Percentiles rank a stretch among this genome's conserved stretches.
Evolutionary conservation across 2,888 invertebrate species (phyloP).

Genomic region (Cephus runcator): DNA sequence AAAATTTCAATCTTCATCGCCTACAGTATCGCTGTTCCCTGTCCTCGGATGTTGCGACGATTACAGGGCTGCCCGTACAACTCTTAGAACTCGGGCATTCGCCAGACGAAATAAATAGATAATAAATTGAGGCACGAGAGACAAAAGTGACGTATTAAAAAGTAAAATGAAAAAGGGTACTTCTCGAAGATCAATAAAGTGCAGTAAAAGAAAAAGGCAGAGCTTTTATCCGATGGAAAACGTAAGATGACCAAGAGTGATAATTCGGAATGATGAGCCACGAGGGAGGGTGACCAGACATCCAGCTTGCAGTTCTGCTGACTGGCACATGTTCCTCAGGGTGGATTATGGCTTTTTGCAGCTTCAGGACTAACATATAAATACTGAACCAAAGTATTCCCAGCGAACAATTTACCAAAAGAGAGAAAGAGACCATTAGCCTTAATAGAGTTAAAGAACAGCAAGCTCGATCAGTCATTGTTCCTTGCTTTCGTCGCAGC

Average conservation of each 20-base stretch:
- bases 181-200: not conserved
- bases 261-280: constrained; percentile 18
- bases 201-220: not conserved
- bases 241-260: constrained; percentile 13
- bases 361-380: not conserved
- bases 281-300: constrained; percentile 10
- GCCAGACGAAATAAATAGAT: too few species aligned
- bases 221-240: constrained; percentile 2
- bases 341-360: not conserved
- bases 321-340: not conserved
- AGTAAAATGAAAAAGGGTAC: not conserved
- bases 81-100: too few species aligned
- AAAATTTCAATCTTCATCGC: not conserved
- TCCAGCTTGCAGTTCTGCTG: not conserved
- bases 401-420: not conserved
- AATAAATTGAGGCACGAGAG: too few species aligned
- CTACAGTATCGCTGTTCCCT: too few species aligned
- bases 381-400: not conserved
- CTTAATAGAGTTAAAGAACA: not conserved
- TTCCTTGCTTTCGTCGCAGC: not conserved
- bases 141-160: not conserved
- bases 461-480: not conserved
- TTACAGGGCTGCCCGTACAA: too few species aligned
- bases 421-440: not conserved
- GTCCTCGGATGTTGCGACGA: too few species aligned